These are phyloP conservation scores for Actenoides hombroni DNA, from an alignment of 2,113 vertebrate genomes.

Conservation along the genomic window DNA sequence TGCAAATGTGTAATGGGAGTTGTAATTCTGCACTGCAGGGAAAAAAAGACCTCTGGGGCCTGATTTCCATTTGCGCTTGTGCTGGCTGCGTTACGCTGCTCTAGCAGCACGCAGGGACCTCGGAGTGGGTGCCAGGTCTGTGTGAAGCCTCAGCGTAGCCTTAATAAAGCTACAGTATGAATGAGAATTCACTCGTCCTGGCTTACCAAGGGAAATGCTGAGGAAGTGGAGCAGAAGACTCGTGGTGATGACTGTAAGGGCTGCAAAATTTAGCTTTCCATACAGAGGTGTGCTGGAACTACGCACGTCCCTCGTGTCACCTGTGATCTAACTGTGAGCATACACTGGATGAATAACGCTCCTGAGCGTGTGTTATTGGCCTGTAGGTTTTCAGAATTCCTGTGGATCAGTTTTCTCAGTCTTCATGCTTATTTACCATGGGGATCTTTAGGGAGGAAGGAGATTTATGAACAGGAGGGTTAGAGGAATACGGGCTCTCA, in stretches of 20 bases:
- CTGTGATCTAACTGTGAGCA: background rate
- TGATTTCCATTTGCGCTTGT: slow-evolving; percentile 15
- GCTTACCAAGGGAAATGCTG: background rate
- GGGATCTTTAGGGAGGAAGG: background rate
- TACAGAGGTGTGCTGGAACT: background rate
- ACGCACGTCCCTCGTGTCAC: background rate
- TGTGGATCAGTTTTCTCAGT: background rate
- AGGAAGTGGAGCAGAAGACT: slow-evolving; percentile 15
- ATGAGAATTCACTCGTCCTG: background rate
- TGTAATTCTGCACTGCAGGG: slow-evolving; percentile 32
- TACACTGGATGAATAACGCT: background rate
- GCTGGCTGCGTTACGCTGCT: slow-evolving; percentile 6
- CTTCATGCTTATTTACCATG: background rate
- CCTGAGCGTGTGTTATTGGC: background rate
- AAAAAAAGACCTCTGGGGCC: slow-evolving; percentile 47
- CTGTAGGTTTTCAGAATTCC: background rate
- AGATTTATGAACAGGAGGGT: background rate
- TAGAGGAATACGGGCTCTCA: background rate
- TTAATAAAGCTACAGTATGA: slow-evolving; percentile 17
- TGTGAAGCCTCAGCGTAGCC: slow-evolving; percentile 27
- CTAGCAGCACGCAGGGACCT: slow-evolving; percentile 9
- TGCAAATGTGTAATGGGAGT: slow-evolving; percentile 48
- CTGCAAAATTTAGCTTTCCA: slow-evolving; percentile 13
- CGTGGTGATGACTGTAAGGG: slow-evolving; percentile 13
- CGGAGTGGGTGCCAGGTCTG: slow-evolving; percentile 1